These are phyloP conservation scores for Channa striata DNA, from an alignment of 2,797 vertebrate genomes.

Conservation along the genomic window DNA sequence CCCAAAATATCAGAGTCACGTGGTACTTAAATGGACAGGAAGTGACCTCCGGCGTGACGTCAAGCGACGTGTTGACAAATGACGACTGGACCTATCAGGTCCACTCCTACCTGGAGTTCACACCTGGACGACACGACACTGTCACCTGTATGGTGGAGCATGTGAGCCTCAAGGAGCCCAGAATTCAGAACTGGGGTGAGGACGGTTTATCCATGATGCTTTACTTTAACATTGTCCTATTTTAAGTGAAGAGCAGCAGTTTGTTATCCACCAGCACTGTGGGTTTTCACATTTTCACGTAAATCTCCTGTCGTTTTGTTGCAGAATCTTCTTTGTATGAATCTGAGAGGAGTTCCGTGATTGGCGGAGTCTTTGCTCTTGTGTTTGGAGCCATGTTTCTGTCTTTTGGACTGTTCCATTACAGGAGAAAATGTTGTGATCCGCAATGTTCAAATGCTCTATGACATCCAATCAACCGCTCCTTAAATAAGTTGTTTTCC, in stretches of 20 bases:
- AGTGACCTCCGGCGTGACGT: constrained; percentile 25
- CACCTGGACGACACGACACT: background rate
- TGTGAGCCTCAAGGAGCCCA: constrained; percentile 13
- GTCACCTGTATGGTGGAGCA: constrained; percentile 32
- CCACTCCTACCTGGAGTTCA: constrained; percentile 19
- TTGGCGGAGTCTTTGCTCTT: constrained; percentile 27
- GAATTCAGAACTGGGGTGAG: constrained; percentile 4
- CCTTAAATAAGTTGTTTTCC: background rate
- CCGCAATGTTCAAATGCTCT: background rate
- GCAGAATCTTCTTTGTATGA: constrained; percentile 3
- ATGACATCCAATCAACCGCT: background rate
- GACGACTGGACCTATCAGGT: constrained; percentile 29
- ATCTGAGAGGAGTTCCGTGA: background rate
- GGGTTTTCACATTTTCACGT: background rate
- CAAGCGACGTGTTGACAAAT: constrained; percentile 2
- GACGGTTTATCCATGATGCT: background rate
- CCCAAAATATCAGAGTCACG: constrained; percentile 3
- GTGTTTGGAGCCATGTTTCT: constrained; percentile 5
- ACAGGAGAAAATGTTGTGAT: constrained; percentile 7
- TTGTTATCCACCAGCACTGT: background rate
- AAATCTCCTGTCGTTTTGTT: background rate
- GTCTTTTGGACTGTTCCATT: constrained; percentile 6
- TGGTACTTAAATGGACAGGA: constrained; percentile 13
- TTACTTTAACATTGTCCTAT: too few relatives aligned
- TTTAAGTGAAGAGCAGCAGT: background rate